Percentiles rank a stretch among this genome's conserved stretches.
Evolutionary conservation across 2,113 vertebrate species (phyloP).

Genomic region (Rhineura floridana): DNA sequence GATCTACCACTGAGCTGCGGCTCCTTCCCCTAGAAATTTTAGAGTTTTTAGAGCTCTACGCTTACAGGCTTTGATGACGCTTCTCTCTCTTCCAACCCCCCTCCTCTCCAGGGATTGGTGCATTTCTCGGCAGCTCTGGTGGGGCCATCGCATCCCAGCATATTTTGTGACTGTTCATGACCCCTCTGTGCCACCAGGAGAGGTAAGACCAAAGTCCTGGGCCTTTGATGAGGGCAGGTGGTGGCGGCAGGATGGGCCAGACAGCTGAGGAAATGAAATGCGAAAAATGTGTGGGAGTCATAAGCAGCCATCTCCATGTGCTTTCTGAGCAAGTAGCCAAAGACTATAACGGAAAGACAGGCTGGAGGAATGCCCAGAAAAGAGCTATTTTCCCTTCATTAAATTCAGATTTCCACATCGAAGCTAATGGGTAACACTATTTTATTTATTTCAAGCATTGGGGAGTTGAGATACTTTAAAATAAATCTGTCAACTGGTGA

Average conservation of each 20-base stretch:
- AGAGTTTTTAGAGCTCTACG: too few relatives aligned
- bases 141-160: conserved; percentile 91
- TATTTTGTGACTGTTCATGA: conserved; percentile 86
- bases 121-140: conserved; percentile 92
- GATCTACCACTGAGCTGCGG: too few relatives aligned
- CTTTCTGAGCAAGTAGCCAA: not conserved
- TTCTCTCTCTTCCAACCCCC: not conserved
- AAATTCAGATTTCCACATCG: not conserved
- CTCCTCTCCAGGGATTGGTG: conserved; percentile 80
- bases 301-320: not conserved
- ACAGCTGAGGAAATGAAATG: not conserved
- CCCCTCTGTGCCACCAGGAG: conserved; percentile 79
- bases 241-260: not conserved
- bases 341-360: not conserved
- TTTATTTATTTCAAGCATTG: too few relatives aligned
- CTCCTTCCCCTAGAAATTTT: too few relatives aligned
- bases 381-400: not conserved
- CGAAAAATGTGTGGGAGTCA: not conserved
- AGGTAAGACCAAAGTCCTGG: conserved; percentile 71
- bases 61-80: not conserved
- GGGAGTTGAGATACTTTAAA: too few relatives aligned
- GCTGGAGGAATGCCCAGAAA: not conserved
- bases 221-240: not conserved
- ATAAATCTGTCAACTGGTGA: too few relatives aligned
- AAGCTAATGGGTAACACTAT: too few relatives aligned